Evolutionary conservation across 2,797 vertebrate genomes (phyloP).

Genomic region (Enteromius afrohamiltoni): DNA sequence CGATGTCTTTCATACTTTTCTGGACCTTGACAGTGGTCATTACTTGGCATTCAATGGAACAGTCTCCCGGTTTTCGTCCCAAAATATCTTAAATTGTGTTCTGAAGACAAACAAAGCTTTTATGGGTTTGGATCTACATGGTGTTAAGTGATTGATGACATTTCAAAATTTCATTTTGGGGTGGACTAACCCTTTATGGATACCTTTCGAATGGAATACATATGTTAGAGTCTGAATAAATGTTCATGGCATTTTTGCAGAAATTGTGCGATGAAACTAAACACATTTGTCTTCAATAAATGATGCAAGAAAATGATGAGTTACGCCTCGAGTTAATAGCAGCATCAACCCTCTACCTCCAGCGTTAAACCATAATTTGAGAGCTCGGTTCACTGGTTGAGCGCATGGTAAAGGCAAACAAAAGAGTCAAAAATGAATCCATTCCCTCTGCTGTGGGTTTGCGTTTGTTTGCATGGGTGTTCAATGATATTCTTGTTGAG

Average conservation of each 20-base stretch:
- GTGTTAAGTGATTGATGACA: no score
- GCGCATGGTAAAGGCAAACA: constrained; percentile 38
- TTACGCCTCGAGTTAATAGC: neutral
- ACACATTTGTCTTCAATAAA: neutral
- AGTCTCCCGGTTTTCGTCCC: no score
- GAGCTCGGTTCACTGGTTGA: constrained; percentile 29
- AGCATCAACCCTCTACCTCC: neutral
- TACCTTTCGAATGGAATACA: neutral
- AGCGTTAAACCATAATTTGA: neutral
- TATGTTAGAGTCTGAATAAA: neutral
- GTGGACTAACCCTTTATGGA: no score
- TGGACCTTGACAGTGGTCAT: no score
- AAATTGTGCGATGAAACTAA: neutral
- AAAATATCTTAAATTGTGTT: no score
- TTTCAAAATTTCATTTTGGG: no score
- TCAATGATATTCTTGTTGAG: constrained; percentile 19
- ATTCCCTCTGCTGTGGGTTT: constrained; percentile 26
- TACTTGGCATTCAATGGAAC: no score
- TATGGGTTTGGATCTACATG: no score
- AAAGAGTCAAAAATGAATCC: constrained; percentile 29
- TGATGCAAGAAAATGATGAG: neutral
- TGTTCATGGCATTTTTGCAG: neutral
- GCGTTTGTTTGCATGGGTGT: constrained; percentile 48
- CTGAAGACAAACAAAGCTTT: no score
- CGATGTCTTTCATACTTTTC: no score